Evolutionary conservation across 1,140 invertebrate genomes (phyloP).

Genomic region (Riptortus pedestris): DNA sequence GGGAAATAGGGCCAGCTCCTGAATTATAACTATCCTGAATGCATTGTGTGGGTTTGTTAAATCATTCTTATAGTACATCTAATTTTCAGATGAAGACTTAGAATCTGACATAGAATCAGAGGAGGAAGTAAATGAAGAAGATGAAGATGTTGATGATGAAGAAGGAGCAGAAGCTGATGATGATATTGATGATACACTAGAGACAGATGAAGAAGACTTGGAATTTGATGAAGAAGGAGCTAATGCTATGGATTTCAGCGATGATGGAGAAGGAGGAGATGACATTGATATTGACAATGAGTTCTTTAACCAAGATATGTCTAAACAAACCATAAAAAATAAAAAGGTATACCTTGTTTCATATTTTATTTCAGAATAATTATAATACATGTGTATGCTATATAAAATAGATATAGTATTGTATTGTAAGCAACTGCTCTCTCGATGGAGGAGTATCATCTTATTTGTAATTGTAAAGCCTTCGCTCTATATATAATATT

Average conservation of each 20-base stretch:
- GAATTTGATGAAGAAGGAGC: slow-evolving; percentile 24
- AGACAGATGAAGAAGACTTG: slow-evolving; percentile 22
- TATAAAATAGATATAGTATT: too few species aligned
- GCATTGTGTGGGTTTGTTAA: too few species aligned
- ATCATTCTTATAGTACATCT: too few species aligned
- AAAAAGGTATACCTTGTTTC: too few species aligned
- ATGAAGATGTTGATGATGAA: background rate
- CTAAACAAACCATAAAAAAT: background rate
- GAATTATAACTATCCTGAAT: too few species aligned
- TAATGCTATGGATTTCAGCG: slow-evolving; percentile 26
- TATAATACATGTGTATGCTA: too few species aligned
- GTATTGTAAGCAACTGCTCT: too few species aligned
- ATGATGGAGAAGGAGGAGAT: slow-evolving; percentile 23
- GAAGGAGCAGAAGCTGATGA: slow-evolving; percentile 30
- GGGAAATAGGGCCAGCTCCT: too few species aligned
- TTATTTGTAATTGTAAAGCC: too few species aligned
- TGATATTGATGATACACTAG: slow-evolving; percentile 19
- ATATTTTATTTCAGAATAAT: too few species aligned
- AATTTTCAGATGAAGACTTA: slow-evolving; percentile 35
- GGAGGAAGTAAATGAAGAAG: slow-evolving; percentile 33
- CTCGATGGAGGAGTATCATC: too few species aligned
- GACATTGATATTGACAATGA: slow-evolving; percentile 25
- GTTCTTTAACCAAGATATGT: slow-evolving; percentile 11
- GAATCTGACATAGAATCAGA: slow-evolving; percentile 32
- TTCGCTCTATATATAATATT: too few species aligned